Base-by-base conservation (phyloP, 30 jellyfish, hydroid and myxozoan genomes). In the Haliclystus octoradiatus region DNA sequence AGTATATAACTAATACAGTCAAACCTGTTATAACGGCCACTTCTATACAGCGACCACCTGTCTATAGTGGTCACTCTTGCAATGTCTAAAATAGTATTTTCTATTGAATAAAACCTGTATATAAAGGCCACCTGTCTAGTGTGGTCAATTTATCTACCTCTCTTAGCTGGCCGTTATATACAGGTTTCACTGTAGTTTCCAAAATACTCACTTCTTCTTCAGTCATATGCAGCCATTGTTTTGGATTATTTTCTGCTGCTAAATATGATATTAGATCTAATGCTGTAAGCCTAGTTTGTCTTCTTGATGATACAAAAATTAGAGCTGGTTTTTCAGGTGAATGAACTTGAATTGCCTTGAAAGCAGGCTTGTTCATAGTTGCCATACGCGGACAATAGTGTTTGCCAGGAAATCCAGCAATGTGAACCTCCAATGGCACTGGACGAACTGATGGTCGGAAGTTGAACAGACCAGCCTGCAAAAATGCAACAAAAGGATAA, bases 401-500 rank as follows among this genome's bases (percentile, higher is more conserved):
- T 50, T 84, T 79, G 63, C 97, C 99, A 15, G 99, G 97, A 52
- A 78, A 92, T 0, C 99, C 99, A 26, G 94, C 95, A 61, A 92
- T 92, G 78, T 92, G 99, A 3, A 92, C 99, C 35, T 92, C 99
- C 35, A 92, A 78, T 0, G 99, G 99, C 33, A 92, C 96, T 0
- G 99, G 99, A 1, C 99, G 95, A 4, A 92, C 99, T 1, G 97
- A 84, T 2, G 99, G 99, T 5, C 99, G 95, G 65, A 92, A 92
- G 70, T 92, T 92, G 91, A 84, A 92, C 63, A 92, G 79, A 35
- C 99, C 99, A 28, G 82, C 95, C 98, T 90, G 52, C 26, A 53
- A 52, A 49, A 32, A 79, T 2, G 28, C 14, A 68, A 9, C 19
- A 0, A 19, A 19, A 1, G n/a, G n/a, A 47, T 9, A 47, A 47